Base-by-base conservation (phyloP, 1,140 invertebrate genomes). In the Triops cancriformis region DNA sequence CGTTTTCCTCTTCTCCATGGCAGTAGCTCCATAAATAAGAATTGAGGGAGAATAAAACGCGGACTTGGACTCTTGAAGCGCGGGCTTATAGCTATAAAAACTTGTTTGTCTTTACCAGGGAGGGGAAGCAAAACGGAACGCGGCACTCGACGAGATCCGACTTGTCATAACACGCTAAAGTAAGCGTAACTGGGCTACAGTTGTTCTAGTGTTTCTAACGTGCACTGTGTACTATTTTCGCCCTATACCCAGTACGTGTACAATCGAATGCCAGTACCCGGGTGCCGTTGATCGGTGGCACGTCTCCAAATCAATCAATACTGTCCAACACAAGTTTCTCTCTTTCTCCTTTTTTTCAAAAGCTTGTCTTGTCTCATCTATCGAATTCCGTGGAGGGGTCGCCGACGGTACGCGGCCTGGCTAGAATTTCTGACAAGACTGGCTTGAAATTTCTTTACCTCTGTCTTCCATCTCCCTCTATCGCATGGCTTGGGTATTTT, bases 291-390 rank as follows among this genome's bases (percentile, higher is more conserved):
- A 64, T 64, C 51, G 51, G 51, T 64, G 51, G 51, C 51, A 64
- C 51, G 51, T 64, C 51, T 18, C 51, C 51, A 64, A 64, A 64
- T 64, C 51, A 64, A 64, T 64, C 51, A 64, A 64, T 64, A 64
- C 51, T 23, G 31, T 37, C 51, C 51, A 64, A 23, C 51, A 64
- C 31, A 37, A 37, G 31, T 37, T 37, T 37, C 7, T 37, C 31
- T 7, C 31, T 37, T 2, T 37, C 31, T 37, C 31, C n/a, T n/a
- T 37, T 6, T 14, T 23, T 23, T 23, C 23, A 9, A 64, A 23
- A 64, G 10, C 14, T 23, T n/a, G 51, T 64, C 51, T 6, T 23
- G 18, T 23, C 51, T 9, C 23, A 18, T 18, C 51, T 23, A 64
- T 64, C 18, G 51, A 64, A 64, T 64, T 64, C 51, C 23, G 51